A percentile compares a stretch with the other conserved stretches of the same genome.
Evolutionary conservation across 2,113 vertebrate species (phyloP).

Genomic region (Promerops cafer): DNA sequence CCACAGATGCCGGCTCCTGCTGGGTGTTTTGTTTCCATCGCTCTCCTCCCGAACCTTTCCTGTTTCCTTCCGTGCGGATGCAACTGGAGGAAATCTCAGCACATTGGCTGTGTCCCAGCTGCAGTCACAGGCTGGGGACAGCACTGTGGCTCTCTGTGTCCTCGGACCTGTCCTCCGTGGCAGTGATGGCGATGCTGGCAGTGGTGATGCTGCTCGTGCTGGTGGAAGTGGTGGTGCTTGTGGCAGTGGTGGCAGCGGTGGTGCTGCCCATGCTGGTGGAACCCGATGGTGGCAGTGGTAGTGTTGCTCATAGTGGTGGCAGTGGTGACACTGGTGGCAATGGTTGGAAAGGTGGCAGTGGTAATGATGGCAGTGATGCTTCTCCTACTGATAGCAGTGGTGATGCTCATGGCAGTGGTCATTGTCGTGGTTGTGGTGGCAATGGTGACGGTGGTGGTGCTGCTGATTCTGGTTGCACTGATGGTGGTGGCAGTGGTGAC

Average conservation of each 20-base stretch:
- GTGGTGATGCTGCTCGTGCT: not conserved
- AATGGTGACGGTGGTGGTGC: not conserved
- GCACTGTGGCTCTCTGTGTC: not conserved
- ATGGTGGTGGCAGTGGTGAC: not conserved
- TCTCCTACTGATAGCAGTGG: too few species aligned
- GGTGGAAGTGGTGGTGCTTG: not conserved
- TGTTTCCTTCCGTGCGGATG: not conserved
- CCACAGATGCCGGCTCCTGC: not conserved
- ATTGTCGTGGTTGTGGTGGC: too few species aligned
- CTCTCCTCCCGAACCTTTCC: not conserved
- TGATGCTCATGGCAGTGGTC: not conserved
- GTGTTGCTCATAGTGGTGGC: not conserved
- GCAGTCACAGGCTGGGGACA: not conserved
- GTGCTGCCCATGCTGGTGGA: not conserved
- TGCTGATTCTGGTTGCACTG: not conserved
- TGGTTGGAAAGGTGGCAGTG: not conserved
- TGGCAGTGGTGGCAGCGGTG: not conserved
- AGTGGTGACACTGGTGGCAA: not conserved
- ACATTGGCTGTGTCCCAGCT: fast-evolving
- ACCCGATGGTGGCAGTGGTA: not conserved
- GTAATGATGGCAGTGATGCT: not conserved
- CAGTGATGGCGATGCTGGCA: not conserved
- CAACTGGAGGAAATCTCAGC: not conserved
- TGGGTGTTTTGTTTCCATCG: not conserved
- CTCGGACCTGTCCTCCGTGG: not conserved